These are phyloP conservation scores for Metacarcinus magister DNA, from an alignment of 2,888 invertebrate genomes.

Conservation along the genomic window DNA sequence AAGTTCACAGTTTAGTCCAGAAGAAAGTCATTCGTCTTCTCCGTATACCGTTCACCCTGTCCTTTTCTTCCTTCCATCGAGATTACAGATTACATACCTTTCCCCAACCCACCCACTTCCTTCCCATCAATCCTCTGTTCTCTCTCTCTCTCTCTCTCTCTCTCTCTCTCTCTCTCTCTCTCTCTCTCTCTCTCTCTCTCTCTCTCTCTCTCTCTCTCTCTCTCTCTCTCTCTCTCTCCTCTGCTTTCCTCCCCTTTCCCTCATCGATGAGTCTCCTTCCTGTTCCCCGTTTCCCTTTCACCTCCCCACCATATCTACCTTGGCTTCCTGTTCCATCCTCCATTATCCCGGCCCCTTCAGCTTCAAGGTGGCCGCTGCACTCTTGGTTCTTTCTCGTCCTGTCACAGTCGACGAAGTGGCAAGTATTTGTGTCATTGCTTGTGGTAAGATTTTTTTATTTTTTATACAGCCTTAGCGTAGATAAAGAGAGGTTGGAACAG, in stretches of 20 bases:
- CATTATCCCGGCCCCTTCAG: not conserved
- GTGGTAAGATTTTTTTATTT: not conserved
- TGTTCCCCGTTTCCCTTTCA: not conserved
- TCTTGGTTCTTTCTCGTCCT: not conserved
- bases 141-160: constrained; percentile 40
- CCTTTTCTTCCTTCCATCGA: too few relatives aligned
- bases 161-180: not conserved
- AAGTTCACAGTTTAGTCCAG: too few relatives aligned
- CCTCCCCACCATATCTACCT: too few relatives aligned
- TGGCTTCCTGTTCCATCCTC: too few relatives aligned
- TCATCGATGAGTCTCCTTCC: not conserved
- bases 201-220: constrained; percentile 26
- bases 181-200: constrained; percentile 49
- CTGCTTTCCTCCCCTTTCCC: not conserved
- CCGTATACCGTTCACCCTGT: too few relatives aligned
- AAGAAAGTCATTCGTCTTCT: too few relatives aligned
- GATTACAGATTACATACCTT: too few relatives aligned
- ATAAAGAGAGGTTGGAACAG: not conserved
- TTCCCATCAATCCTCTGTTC: too few relatives aligned
- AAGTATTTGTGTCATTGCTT: constrained; percentile 22
- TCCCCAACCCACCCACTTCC: too few relatives aligned
- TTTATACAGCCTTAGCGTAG: not conserved
- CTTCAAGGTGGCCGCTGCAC: not conserved
- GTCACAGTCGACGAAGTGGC: constrained; percentile 15
- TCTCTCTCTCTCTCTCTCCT: not conserved